Percentiles rank a stretch among this genome's conserved stretches.
Evolutionary conservation across 2,113 vertebrate species (phyloP).

Genomic region (Phocoena phocoena): DNA sequence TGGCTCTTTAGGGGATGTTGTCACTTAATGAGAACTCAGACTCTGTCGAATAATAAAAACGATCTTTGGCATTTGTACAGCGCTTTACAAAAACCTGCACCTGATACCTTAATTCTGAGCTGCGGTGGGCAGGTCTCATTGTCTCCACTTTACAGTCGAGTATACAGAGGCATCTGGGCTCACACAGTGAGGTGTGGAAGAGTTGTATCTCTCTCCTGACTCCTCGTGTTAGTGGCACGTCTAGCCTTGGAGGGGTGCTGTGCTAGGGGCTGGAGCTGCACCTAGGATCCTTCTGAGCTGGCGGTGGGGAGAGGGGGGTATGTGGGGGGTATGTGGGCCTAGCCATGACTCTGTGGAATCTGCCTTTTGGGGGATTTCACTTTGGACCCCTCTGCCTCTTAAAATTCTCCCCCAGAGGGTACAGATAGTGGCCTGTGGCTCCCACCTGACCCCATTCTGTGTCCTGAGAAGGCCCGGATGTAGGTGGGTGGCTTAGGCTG

Average conservation of each 20-base stretch:
- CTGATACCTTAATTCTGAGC: not conserved
- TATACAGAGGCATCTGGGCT: not conserved
- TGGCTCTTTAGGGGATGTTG: not conserved
- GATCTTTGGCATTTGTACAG: not conserved
- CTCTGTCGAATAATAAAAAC: slow-evolving; percentile 1
- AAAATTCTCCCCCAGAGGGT: not conserved
- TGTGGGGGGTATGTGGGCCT: not conserved
- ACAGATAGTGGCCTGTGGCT: not conserved
- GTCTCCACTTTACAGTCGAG: not conserved
- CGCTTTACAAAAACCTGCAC: not conserved
- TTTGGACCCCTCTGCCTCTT: not conserved
- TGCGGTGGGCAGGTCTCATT: not conserved
- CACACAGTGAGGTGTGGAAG: not conserved
- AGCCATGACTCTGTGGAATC: not conserved
- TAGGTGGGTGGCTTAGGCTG: not conserved
- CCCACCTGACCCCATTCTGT: not conserved
- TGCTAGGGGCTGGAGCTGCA: not conserved
- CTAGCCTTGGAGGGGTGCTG: not conserved
- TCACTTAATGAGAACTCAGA: not conserved
- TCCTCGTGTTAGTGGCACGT: not conserved
- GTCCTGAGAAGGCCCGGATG: not conserved
- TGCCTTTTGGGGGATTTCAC: not conserved
- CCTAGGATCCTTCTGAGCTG: not conserved
- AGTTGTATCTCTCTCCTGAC: not conserved
- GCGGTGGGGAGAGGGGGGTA: not conserved